These are phyloP conservation scores for Dynastes grantii DNA, from an alignment of 2,888 invertebrate species.

Conservation along the genomic window DNA sequence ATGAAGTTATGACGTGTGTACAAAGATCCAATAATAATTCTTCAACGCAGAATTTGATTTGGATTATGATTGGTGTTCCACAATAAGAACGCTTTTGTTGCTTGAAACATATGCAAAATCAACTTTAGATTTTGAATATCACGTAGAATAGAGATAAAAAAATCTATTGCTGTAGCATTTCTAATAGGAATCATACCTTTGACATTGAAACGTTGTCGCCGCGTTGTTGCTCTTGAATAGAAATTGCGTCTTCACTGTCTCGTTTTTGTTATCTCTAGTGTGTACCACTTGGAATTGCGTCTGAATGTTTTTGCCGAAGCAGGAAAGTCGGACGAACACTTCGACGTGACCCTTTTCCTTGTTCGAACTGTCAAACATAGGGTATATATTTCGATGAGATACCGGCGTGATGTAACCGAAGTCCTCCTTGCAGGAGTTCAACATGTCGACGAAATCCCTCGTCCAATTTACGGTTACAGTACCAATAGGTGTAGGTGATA, in stretches of 20 bases:
- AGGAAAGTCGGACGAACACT: conserved; percentile 72
- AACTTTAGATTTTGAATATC: too few relatives aligned
- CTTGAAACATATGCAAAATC: too few relatives aligned
- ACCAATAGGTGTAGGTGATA: conserved; percentile 70
- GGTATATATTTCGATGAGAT: conserved; percentile 67
- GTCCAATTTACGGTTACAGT: conserved; percentile 71
- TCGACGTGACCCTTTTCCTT: conserved; percentile 70
- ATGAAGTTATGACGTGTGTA: too few relatives aligned
- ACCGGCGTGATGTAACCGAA: conserved; percentile 64
- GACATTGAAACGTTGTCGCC: conserved; percentile 62
- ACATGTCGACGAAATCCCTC: conserved; percentile 71
- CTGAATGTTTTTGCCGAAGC: conserved; percentile 71
- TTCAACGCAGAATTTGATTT: too few relatives aligned
- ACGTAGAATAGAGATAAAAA: too few relatives aligned
- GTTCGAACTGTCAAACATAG: conserved; percentile 66
- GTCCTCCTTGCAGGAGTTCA: conserved; percentile 67
- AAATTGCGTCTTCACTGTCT: conserved; percentile 56
- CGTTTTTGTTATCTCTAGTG: conserved; percentile 50
- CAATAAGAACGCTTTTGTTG: too few relatives aligned
- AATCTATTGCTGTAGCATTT: too few relatives aligned
- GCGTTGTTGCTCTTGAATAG: conserved; percentile 63
- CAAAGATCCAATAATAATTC: too few relatives aligned
- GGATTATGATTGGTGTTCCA: too few relatives aligned
- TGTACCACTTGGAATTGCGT: conserved; percentile 63
- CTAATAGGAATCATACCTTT: conserved; percentile 56